These are phyloP conservation scores for Pammene aurita DNA, from an alignment of 2,888 invertebrate genomes.

Conservation along the genomic window DNA sequence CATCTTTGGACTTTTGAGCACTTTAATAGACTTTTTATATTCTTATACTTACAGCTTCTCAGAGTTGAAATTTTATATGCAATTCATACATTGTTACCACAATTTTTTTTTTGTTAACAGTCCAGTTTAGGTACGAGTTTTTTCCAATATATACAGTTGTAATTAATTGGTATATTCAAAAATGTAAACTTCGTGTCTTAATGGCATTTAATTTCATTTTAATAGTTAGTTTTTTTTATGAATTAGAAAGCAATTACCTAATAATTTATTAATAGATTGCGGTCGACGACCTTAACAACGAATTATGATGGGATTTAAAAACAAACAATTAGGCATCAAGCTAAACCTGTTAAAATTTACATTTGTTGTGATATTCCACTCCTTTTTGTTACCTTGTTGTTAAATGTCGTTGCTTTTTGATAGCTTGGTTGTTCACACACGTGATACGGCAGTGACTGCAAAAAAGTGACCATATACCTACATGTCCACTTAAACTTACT, in stretches of 20 bases:
- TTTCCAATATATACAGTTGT: not conserved
- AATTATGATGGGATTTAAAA: not conserved
- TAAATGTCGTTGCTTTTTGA: no score
- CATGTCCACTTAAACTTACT: constrained; percentile 2
- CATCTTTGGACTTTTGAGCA: constrained; percentile 17
- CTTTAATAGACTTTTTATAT: not conserved
- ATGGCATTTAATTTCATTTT: constrained; percentile 3
- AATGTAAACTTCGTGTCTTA: not conserved
- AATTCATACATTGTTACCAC: no score
- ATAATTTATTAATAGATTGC: not conserved
- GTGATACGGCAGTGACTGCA: not conserved
- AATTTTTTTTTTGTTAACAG: no score
- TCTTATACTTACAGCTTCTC: not conserved
- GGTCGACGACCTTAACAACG: not conserved
- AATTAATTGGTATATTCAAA: not conserved
- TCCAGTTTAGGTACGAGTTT: not conserved
- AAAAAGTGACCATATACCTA: not conserved
- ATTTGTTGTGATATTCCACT: no score
- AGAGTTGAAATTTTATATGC: no score
- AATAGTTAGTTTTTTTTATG: not conserved
- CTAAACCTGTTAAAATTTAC: no score
- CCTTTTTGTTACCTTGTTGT: no score
- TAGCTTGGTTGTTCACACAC: no score
- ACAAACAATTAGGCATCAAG: no score
- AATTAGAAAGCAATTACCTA: not conserved